Base-by-base conservation (phyloP, 2,113 vertebrate genomes). In the Rhinogobius similis region DNA sequence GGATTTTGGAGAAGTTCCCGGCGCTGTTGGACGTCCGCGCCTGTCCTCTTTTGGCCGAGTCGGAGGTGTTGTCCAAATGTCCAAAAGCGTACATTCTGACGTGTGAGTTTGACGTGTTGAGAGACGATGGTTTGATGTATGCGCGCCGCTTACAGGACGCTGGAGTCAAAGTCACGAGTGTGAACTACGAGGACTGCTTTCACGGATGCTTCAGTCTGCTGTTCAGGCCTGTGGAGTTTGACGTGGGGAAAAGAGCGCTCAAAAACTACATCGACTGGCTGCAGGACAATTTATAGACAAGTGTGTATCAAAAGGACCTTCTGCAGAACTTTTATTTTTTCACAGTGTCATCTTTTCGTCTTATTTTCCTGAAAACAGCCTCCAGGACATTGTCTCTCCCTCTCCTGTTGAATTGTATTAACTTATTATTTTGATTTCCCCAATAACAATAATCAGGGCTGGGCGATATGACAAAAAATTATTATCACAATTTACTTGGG, bases 121-220 rank as follows among this genome's bases (percentile, higher is more conserved):
- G 97, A 67, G 98, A 99, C 0, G 98, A 99, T 0, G 98, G 97
- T 5, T 88, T 91, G 70, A 96, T 99, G 96, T 98, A 98, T 1
- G 94, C 87, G 0, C 89, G 83, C 58, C 95, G 96, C n/a, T 61
- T 99, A 68, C 91, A 94, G 91, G 92, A 90, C 0, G 95, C 93
- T 0, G 96, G 96, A 0, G 94, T 99, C 69, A 76, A 91, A 0
- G 96, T 99, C 44, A 95, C 94, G 3, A 89, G 82, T 0, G 94
- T 95, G 10, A 93, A 99, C 88, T 95, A 93, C n/a, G 94, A 96
- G n/a, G n/a, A n/a, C 48, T 94, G 96, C 70, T 99, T 98, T 79
- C 98, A 99, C 0, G 97, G 97, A 18, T 96, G 94, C 64, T 90
- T 99, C 84, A 93, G 90, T 77, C 94, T 98, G 29, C 92, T 90